phyloP scores from a whole-genome alignment of 2,113 vertebrate species.

The Herpetotheres cachinnans region DNA sequence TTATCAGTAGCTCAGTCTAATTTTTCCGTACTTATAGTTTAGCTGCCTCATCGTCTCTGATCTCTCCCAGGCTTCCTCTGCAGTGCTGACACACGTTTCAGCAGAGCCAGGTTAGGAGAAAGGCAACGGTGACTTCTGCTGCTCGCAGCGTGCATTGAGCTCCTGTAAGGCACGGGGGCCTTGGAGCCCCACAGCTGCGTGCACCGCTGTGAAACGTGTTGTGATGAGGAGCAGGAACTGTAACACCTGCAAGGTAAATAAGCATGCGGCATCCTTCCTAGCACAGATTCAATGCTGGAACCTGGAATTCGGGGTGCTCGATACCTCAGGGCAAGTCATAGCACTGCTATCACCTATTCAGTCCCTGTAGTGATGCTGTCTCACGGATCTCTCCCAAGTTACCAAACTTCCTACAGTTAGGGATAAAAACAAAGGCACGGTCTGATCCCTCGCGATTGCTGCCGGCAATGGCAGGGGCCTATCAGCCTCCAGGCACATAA shows the following conservation, averaged over 20 bases:
- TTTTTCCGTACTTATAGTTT: neutral
- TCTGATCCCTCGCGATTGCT: fast-evolving
- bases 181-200: neutral
- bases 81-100: neutral
- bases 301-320: fast-evolving
- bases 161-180: neutral
- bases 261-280: neutral
- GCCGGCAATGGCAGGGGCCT: neutral
- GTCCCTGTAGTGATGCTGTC: neutral
- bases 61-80: neutral
- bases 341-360: neutral
- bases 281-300: neutral
- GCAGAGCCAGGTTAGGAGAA: neutral
- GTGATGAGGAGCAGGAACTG: neutral
- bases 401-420: neutral
- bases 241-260: neutral
- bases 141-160: fast-evolving
- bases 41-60: neutral
- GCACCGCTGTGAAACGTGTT: neutral
- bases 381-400: neutral
- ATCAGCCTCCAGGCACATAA: neutral
- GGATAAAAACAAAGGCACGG: neutral
- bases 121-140: neutral
- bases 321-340: neutral
- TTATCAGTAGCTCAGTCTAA: neutral